These are phyloP conservation scores for Ectropis grisescens DNA, from an alignment of 1,140 invertebrate species.

Conservation along the genomic window DNA sequence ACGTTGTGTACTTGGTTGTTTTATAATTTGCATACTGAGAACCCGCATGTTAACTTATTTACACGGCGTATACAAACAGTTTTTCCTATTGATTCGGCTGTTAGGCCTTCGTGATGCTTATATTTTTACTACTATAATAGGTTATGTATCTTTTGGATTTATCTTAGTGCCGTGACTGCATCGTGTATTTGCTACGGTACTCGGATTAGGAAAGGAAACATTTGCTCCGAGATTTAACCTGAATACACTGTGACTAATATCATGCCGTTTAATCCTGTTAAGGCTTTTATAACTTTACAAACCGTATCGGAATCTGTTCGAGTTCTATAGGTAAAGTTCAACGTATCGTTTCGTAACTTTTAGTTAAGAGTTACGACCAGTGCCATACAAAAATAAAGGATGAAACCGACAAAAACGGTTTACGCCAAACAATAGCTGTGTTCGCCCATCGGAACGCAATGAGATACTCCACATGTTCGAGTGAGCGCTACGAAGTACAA, in stretches of 20 bases:
- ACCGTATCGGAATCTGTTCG: too few species aligned
- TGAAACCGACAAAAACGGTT: constrained; percentile 18
- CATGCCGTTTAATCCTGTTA: too few species aligned
- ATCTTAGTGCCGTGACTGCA: neutral
- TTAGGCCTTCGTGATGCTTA: constrained; percentile 9
- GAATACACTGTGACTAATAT: constrained; percentile 27
- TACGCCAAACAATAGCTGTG: constrained; percentile 24
- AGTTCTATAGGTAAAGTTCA: too few species aligned
- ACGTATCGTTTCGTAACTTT: neutral
- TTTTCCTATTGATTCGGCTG: constrained; percentile 1
- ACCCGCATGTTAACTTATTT: constrained; percentile 18
- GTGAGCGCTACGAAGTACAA: constrained; percentile 9
- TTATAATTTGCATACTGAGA: constrained; percentile 22
- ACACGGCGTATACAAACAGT: constrained; percentile 5
- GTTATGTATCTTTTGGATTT: constrained; percentile 1
- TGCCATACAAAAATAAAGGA: constrained; percentile 12
- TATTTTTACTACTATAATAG: constrained; percentile 1
- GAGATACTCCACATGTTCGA: constrained; percentile 35
- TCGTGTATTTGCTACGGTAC: constrained; percentile 14
- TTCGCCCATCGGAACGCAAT: constrained; percentile 30
- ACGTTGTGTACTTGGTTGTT: constrained; percentile 16
- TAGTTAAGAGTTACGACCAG: neutral
- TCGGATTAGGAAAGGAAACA: constrained; percentile 24
- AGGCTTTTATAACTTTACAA: too few species aligned
- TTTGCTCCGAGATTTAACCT: constrained; percentile 28